Evolutionary conservation across 2,797 vertebrate genomes (phyloP), one percentile per base, ranked within the genome.

Genomic region (Arnoldichthys spilopterus): DNA sequence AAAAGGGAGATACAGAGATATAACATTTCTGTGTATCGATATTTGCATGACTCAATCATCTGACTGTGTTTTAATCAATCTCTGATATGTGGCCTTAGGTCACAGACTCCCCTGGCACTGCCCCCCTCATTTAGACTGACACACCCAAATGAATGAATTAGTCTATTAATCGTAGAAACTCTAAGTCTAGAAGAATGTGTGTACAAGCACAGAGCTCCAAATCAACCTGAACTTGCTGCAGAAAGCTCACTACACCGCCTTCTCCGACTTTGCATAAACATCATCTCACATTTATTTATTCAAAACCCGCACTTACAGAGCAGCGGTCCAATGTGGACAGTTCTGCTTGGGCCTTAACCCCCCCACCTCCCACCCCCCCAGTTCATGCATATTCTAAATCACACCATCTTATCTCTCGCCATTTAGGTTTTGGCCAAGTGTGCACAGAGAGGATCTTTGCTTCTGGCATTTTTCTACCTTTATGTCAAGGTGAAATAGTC

Each of bases 381-480:
- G 40, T 72, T 83, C 81, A 83, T 83, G 75, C 78, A 85, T 85
- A 85, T 82, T 84, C 79, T 76, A 78, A 83, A 78, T 78, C 68
- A 43, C 54, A 54, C 53, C 69, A 77, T 82, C 80, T 81, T 80
- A 84, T 84, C 82, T 83, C 40, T 8, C 20, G 43, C 63, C 63
- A 72, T 82, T 80, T 79, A 78, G 72, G 67, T 34, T n/a, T 64
- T 67, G 77, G 72, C 68, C 26, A 64, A 56, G 73, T 73, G 72
- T 54, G 30, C 26, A 64, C 71, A 73, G 74, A 81, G 70, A 34
- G 75, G 66, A 82, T 84, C 73, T 76, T 72, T 82, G 62, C 76
- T 76, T 73, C 76, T 84, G 82, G 79, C 78, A 83, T 69, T 64
- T 62, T 54, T 81, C 30, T 75, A 66, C 74, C 72, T 84, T 78